Evolutionary conservation across 2,888 invertebrate genomes (phyloP).

Genomic region (Sarcophaga carnaria): DNA sequence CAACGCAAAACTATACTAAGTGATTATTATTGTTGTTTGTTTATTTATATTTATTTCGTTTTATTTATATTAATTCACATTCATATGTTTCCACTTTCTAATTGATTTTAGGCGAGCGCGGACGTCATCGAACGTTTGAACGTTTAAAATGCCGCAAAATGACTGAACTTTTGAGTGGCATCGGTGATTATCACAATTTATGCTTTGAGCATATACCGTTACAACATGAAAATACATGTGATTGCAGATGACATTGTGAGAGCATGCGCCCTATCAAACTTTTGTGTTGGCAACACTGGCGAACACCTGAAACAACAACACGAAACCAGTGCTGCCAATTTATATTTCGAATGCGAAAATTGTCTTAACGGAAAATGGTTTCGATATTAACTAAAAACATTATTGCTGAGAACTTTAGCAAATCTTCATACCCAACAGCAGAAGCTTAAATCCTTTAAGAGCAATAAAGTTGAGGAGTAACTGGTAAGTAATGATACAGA

Average conservation of each 20-base stretch:
- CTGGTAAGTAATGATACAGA: too few species aligned
- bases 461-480: too few species aligned
- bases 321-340: too few species aligned
- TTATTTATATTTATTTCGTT: background rate
- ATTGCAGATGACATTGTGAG: constrained; percentile 34
- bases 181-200: constrained; percentile 31
- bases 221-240: constrained; percentile 27
- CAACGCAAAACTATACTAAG: too few species aligned
- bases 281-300: too few species aligned
- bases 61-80: background rate
- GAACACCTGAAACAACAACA: too few species aligned
- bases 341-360: too few species aligned
- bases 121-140: constrained; percentile 12
- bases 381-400: background rate
- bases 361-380: too few species aligned
- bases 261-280: constrained; percentile 25
- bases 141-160: constrained; percentile 60
- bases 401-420: background rate
- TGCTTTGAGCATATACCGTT: constrained; percentile 40
- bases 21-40: background rate
- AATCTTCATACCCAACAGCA: background rate
- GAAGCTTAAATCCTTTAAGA: too few species aligned
- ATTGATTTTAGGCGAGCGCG: constrained; percentile 13
- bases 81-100: constrained; percentile 13
- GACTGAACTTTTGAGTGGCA: constrained; percentile 58